Evolutionary conservation across 1,140 invertebrate genomes (phyloP).

Genomic region (Epicauta chinensis): DNA sequence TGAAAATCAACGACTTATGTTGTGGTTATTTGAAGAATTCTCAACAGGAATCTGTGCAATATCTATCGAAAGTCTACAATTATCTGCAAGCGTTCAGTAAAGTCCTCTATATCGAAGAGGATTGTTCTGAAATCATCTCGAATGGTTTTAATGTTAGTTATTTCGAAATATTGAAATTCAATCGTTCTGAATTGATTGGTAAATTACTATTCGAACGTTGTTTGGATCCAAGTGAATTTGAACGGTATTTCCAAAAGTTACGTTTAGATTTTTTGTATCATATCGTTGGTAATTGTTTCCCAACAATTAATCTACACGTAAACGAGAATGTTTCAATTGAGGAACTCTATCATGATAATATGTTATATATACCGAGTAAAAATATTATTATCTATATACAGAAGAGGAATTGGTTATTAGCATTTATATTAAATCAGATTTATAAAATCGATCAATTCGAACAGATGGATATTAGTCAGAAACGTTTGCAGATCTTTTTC

Average conservation of each 20-base stretch:
- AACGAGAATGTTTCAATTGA: conserved; percentile 27
- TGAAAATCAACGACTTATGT: conserved; percentile 27
- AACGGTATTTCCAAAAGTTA: conserved; percentile 47
- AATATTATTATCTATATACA: conserved; percentile 50
- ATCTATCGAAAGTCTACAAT: conserved; percentile 41
- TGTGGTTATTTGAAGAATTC: not conserved
- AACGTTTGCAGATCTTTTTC: conserved; percentile 40
- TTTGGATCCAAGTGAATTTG: conserved; percentile 49
- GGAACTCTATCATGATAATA: conserved; percentile 25
- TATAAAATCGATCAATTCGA: conserved; percentile 36
- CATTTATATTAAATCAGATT: conserved; percentile 49
- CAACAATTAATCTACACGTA: conserved; percentile 41
- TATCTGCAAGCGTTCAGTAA: conserved; percentile 43
- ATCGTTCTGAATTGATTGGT: conserved; percentile 45
- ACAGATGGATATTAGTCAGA: conserved; percentile 37
- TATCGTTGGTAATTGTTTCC: conserved; percentile 51
- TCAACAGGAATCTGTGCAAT: conserved; percentile 34
- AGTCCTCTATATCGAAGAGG: conserved; percentile 42
- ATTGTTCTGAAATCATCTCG: conserved; percentile 42
- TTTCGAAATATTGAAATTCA: conserved; percentile 39
- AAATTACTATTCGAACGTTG: conserved; percentile 51
- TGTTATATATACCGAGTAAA: conserved; percentile 32
- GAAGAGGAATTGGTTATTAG: conserved; percentile 51
- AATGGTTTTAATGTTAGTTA: conserved; percentile 35
- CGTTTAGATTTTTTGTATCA: conserved; percentile 55